These are phyloP conservation scores for Holacanthus passer DNA, from an alignment of 2,113 vertebrate species.

Conservation along the genomic window DNA sequence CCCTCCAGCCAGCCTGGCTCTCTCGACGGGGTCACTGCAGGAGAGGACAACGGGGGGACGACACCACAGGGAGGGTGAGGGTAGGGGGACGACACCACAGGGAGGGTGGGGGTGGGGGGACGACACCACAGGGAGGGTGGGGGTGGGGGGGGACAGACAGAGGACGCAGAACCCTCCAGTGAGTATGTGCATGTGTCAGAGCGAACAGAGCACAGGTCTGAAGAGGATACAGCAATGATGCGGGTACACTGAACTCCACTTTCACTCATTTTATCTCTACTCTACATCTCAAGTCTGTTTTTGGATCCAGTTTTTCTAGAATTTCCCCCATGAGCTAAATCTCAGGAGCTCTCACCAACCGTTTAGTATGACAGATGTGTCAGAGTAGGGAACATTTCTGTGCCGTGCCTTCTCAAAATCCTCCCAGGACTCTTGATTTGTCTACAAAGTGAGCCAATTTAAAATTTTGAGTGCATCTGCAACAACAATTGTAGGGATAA, in stretches of 20 bases:
- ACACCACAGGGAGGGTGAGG: no score
- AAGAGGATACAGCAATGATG: conserved; percentile 17
- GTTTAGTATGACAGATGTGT: conserved; percentile 42
- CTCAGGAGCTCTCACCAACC: background rate
- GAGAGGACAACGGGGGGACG: no score
- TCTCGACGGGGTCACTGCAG: conserved; percentile 86
- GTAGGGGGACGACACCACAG: no score
- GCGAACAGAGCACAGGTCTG: conserved; percentile 28
- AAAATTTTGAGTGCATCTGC: conserved; percentile 8
- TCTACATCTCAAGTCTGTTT: conserved; percentile 16
- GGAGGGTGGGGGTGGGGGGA: no score
- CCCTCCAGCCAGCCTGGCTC: conserved; percentile 99
- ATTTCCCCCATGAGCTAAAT: background rate
- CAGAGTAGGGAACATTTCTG: conserved; percentile 1
- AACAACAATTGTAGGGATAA: background rate
- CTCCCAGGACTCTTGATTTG: conserved; percentile 19
- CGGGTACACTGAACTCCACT: background rate
- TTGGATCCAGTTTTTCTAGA: background rate
- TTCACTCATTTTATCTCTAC: conserved; percentile 11
- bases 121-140: conserved; percentile 25
- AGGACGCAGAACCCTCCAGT: conserved; percentile 47
- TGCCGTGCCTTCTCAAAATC: conserved; percentile 15
- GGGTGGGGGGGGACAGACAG: conserved; percentile 29
- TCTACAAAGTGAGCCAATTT: conserved; percentile 37
- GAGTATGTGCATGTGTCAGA: conserved; percentile 36